Conservation (phyloP, 2,888 invertebrate genomes). For the Nemoura dubitans region DNA sequence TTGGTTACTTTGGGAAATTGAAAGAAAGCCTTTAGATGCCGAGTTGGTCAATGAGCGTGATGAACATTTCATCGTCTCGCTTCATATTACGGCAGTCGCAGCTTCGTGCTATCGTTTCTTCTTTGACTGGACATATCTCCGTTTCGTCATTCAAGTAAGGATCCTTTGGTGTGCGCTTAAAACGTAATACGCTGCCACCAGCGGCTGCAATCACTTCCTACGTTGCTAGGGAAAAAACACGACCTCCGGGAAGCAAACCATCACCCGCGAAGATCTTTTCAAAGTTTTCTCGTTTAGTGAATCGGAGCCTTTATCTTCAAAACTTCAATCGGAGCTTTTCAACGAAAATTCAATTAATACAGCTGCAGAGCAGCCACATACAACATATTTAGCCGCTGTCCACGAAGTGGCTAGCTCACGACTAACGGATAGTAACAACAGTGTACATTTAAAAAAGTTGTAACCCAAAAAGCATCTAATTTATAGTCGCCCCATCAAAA, state of each 20-base stretch:
- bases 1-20: constrained; percentile 21
- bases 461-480: not conserved
- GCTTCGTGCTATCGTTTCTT: not conserved
- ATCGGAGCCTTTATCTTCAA: not conserved
- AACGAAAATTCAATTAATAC: not conserved
- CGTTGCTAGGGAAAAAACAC: not conserved
- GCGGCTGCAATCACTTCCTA: not conserved
- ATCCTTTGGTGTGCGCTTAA: not conserved
- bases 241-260: not conserved
- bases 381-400: not conserved
- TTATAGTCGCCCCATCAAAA: not conserved
- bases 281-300: not conserved
- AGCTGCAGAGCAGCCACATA: not conserved
- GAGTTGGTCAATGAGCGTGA: not conserved
- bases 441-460: not conserved
- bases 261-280: not conserved
- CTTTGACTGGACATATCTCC: not conserved
- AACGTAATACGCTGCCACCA: not conserved
- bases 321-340: constrained; percentile 16
- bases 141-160: not conserved
- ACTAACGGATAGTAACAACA: not conserved
- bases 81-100: not conserved
- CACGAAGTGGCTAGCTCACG: not conserved
- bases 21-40: not conserved
- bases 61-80: not conserved